phyloP scores from a whole-genome alignment of 1,140 invertebrate species.

The Anoplolepis gracilipes region DNA sequence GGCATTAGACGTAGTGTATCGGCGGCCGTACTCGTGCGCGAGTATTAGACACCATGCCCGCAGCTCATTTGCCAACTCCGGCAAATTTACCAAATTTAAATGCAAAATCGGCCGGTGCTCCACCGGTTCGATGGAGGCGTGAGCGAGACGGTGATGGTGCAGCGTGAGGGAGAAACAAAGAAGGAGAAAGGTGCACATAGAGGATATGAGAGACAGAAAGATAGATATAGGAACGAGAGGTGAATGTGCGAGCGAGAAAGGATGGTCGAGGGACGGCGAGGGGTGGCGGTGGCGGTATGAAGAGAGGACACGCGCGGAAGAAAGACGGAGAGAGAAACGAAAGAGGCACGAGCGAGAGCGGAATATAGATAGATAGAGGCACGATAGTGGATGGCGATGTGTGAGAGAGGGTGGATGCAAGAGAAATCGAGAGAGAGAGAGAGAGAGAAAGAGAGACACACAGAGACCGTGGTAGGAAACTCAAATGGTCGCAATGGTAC shows the following conservation, averaged over 20 bases:
- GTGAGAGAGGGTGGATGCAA: constrained; percentile 63
- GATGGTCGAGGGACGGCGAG: constrained; percentile 17
- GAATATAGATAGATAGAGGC: constrained; percentile 74
- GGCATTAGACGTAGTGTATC: constrained; percentile 80
- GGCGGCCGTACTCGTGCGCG: constrained; percentile 69
- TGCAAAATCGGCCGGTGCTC: constrained; percentile 82
- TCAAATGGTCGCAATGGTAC: constrained; percentile 82
- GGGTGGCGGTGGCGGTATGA: constrained; percentile 17
- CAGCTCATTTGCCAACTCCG: constrained; percentile 85
- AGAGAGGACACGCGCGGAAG: constrained; percentile 39
- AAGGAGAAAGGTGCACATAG: constrained; percentile 60
- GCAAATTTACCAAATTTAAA: constrained; percentile 85
- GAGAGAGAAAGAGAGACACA: constrained; percentile 16
- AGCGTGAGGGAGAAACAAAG: constrained; percentile 46
- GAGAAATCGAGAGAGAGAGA: constrained; percentile 5
- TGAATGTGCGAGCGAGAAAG: constrained; percentile 60
- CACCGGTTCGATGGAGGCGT: constrained; percentile 64
- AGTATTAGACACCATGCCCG: constrained; percentile 82
- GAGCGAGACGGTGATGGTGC: constrained; percentile 38
- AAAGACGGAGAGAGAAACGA: constrained; percentile 42
- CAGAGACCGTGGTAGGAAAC: constrained; percentile 78
- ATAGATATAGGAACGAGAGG: constrained; percentile 48
- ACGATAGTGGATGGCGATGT: constrained; percentile 64
- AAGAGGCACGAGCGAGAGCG: constrained; percentile 67
- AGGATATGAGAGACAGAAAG: constrained; percentile 67